These are phyloP conservation scores for Acanthochromis polyacanthus DNA, from an alignment of 2,113 vertebrate genomes.

Conservation along the genomic window DNA sequence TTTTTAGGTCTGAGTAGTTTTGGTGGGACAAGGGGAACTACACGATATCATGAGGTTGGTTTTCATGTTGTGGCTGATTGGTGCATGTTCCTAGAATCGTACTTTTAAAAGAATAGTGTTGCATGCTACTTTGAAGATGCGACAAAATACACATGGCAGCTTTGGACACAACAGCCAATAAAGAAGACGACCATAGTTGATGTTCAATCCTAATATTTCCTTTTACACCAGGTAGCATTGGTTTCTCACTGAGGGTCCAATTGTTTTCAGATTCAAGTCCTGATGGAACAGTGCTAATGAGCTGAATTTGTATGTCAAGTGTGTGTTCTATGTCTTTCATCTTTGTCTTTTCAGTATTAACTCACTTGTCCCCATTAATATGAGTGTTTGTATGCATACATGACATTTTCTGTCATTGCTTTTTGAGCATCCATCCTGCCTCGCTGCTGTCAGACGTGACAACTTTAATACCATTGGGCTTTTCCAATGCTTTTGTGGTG, in stretches of 20 bases:
- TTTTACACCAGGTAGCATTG: background rate
- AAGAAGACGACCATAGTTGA: too few species aligned
- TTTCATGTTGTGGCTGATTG: too few species aligned
- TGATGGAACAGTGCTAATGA: background rate
- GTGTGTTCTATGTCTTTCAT: background rate
- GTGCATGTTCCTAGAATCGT: too few species aligned
- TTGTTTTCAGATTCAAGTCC: background rate
- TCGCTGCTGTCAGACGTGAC: background rate
- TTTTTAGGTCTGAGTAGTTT: too few species aligned
- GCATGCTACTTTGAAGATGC: too few species aligned
- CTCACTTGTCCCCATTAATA: background rate
- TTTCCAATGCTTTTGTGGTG: background rate
- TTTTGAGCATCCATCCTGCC: background rate
- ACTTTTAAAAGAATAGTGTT: too few species aligned
- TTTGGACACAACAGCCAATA: too few species aligned
- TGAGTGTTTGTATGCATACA: background rate
- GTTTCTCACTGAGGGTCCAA: background rate
- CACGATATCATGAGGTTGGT: too few species aligned
- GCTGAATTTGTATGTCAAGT: slow-evolving; percentile 2
- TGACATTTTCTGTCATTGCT: too few species aligned
- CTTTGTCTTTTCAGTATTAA: background rate
- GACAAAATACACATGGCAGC: too few species aligned
- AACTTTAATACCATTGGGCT: slow-evolving; percentile 24
- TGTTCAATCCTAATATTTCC: too few species aligned
- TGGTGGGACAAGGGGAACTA: too few species aligned